phyloP scores from a whole-genome alignment of 2,888 invertebrate genomes.

The Epistrophella euchroma region DNA sequence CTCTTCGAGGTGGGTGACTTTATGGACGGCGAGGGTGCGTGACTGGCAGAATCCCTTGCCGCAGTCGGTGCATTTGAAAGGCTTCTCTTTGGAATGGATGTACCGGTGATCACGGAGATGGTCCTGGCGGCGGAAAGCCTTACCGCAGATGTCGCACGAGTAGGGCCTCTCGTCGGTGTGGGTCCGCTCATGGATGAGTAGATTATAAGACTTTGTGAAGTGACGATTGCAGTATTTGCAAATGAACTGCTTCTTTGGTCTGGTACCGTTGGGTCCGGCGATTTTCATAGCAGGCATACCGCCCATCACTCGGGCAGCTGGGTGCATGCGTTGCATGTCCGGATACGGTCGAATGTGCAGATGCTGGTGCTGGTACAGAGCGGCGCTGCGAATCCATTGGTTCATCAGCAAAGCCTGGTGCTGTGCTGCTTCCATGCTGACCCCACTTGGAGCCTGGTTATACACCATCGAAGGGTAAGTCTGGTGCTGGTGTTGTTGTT shows the following conservation, averaged over 20 bases:
- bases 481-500: slow-evolving; percentile 79
- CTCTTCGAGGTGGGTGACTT: slow-evolving; percentile 96
- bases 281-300: slow-evolving; percentile 86
- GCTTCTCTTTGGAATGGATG: slow-evolving; percentile 99
- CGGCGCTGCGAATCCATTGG: slow-evolving; percentile 90
- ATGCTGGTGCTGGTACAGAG: slow-evolving; percentile 86
- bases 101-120: slow-evolving; percentile 96
- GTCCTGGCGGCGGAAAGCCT: slow-evolving; percentile 97
- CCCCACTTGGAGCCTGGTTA: slow-evolving; percentile 76
- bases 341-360: slow-evolving; percentile 84
- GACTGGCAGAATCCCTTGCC: slow-evolving; percentile 99
- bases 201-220: slow-evolving; percentile 99
- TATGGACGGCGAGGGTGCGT: slow-evolving; percentile 97
- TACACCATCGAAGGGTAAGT: slow-evolving; percentile 62
- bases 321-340: slow-evolving; percentile 84
- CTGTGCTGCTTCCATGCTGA: slow-evolving; percentile 84
- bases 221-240: slow-evolving; percentile 98
- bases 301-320: slow-evolving; percentile 81
- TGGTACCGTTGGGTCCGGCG: slow-evolving; percentile 85
- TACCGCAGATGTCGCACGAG: slow-evolving; percentile 97
- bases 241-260: slow-evolving; percentile 95
- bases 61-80: slow-evolving; percentile 98
- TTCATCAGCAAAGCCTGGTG: slow-evolving; percentile 87
- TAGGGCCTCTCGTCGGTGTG: slow-evolving; percentile 98
- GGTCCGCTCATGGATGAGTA: slow-evolving; percentile 98